Base-by-base conservation (phyloP, 2,113 vertebrate genomes). In the Odobenus rosmarus region DNA sequence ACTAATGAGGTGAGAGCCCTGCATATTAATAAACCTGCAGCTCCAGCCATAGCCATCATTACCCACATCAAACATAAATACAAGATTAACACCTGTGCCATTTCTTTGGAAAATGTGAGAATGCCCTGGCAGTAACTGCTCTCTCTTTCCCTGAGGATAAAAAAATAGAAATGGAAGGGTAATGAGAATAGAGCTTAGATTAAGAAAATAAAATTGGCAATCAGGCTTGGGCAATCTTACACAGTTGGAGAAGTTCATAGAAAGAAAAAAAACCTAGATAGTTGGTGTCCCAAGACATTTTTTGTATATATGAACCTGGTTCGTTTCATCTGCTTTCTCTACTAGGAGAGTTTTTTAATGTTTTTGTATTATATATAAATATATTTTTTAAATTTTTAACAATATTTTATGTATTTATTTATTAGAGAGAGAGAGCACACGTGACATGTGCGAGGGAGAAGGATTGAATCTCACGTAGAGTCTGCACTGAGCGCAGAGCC, bases 1-100 rank as follows among this genome's bases (percentile, higher is more conserved):
- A 97, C 98, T 99, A 98, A 99, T 98, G 98, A 99, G 99, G 98
- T 98, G 98, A 98, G 97, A 99, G 98, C 98, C 98, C 92, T 97
- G 98, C 98, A 97, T 98, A 98, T 99, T 99, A 99, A 98, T 98
- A 98, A 98, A 98, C 93, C 94, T 93, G 5, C 88, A 94, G 95
- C 98, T 98, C 97, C 86, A 98, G 98, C 96, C 97, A 1, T 90
- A 97, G 97, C 71, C 98, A 62, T 98, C 98, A 69, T 98, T 98
- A 98, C 97, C 98, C 98, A 98, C 98, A 98, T 99, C 99, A 99
- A 98, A 99, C 98, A 42, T 97, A 98, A 98, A 98, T 86, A 92
- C 72, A 90, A 98, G 98, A 98, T 99, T 99, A 98, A 98, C 98
- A 99, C 98, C 98, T 99, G 97, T 96, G 91, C 93, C 98, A 51